Base-by-base conservation (phyloP, 2,797 vertebrate genomes). In the Falco naumanni region DNA sequence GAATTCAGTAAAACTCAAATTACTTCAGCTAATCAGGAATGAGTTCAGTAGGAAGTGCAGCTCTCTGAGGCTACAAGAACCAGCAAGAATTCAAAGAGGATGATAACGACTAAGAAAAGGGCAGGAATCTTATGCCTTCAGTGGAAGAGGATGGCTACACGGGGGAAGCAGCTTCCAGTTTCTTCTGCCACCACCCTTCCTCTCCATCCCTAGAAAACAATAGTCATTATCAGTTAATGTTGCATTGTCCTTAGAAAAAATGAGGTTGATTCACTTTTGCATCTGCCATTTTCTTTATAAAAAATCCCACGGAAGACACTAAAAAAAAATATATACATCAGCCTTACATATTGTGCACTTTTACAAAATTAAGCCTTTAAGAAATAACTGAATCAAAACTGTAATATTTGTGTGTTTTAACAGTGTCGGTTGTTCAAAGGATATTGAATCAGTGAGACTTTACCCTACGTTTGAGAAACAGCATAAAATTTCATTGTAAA, bases 361-460 rank as follows among this genome's bases (percentile, higher is more conserved):
- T 37, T 72, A 91, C 85, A 95, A 91, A 83, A 86, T 34, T 88
- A 70, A 89, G 92, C 59, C 95, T 92, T 74, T 74, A 68, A 16
- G 61, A 77, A 88, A 53, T 31, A 91, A 45, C 37, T n/a, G 59
- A 50, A 64, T 41, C 78, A 43, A 96, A 96, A 59, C 20, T 9
- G 8, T 3, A 87, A 43, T 59, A 80, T 90, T 74, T 84, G 57
- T 87, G 78, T 43, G 71, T 34, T 69, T 74, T 51, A 87, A 81
- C 60, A 80, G 70, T 15, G 48, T 65, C 68, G 87, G 48, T 76
- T 84, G 66, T 74, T 86, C 29, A 94, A 84, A 70, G 57, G 43
- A n/a, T 31, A 88, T 2, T 24, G 56, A 25, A 28, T 16, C 26
- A 24, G 10, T 7, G 28, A 80, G n/a, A 37, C 37, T 47, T 43